These are phyloP conservation scores for Paracanthobrama guichenoti DNA, from an alignment of 2,113 vertebrate species.

Conservation along the genomic window DNA sequence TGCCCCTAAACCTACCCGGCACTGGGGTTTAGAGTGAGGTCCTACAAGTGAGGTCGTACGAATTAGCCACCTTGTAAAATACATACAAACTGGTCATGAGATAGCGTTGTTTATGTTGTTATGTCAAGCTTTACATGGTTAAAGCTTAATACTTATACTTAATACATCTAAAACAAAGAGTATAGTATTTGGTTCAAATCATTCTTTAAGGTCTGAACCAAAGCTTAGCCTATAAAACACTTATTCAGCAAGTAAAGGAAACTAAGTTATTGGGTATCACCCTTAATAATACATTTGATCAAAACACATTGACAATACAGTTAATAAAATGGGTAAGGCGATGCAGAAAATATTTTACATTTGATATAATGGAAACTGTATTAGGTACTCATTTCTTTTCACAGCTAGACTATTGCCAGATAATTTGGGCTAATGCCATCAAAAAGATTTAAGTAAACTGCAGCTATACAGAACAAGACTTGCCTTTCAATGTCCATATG, in stretches of 20 bases:
- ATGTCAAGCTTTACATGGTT: no score
- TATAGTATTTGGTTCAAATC: no score
- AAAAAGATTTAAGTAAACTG: background rate
- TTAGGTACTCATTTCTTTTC: background rate
- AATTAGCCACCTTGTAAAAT: no score
- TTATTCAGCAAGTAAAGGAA: background rate
- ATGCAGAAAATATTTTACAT: background rate
- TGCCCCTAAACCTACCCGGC: no score
- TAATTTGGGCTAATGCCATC: background rate
- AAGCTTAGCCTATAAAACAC: background rate
- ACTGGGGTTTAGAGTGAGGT: no score
- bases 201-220: background rate
- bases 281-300: background rate
- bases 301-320: background rate
- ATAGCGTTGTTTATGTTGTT: no score
- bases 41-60: no score
- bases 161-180: no score
- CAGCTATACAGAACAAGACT: no score
- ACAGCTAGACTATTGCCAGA: background rate
- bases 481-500: no score
- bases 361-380: background rate
- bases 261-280: background rate
- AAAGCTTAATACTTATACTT: no score
- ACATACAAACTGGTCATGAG: no score
- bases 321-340: background rate